phyloP scores from a whole-genome alignment of 1,140 invertebrate genomes.

The Chelonus insularis region DNA sequence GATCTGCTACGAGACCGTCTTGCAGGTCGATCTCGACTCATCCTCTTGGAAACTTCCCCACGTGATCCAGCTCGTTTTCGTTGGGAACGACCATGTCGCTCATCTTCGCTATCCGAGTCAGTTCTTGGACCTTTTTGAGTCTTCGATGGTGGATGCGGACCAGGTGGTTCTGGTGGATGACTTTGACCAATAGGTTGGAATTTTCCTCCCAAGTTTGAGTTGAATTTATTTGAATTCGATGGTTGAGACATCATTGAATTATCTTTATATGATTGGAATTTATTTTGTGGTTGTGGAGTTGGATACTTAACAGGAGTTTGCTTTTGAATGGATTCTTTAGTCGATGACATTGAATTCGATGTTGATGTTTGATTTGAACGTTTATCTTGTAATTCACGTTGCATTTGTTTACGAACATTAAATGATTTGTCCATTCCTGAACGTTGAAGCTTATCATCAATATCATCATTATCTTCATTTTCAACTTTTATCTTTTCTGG shows the following conservation, averaged over 20 bases:
- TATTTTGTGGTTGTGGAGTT: conserved; percentile 50
- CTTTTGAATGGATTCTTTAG: conserved; percentile 39
- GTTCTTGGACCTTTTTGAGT: conserved; percentile 52
- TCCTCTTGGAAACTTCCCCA: conserved; percentile 31
- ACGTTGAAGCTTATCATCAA: conserved; percentile 50
- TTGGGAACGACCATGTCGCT: conserved; percentile 41
- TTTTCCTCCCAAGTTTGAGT: conserved; percentile 45
- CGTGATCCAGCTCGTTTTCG: conserved; percentile 44
- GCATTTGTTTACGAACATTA: conserved; percentile 55
- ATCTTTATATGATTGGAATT: conserved; percentile 52
- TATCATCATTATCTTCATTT: conserved; percentile 47
- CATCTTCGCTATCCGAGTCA: conserved; percentile 53
- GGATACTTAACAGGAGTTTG: conserved; percentile 54
- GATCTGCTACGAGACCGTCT: conserved; percentile 63
- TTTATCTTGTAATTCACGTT: conserved; percentile 54
- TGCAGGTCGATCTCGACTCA: conserved; percentile 43
- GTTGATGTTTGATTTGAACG: conserved; percentile 46
- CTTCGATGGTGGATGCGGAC: conserved; percentile 38
- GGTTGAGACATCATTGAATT: conserved; percentile 32
- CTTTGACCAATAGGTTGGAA: conserved; percentile 56
- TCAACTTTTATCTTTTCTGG: conserved; percentile 47
- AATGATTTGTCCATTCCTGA: conserved; percentile 52
- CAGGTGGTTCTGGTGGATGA: conserved; percentile 47
- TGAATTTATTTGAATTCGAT: conserved; percentile 43
- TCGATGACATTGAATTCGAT: conserved; percentile 52